Conservation (phyloP, 64 coral and sea anemone genomes). For the Orbicella faveolata region DNA sequence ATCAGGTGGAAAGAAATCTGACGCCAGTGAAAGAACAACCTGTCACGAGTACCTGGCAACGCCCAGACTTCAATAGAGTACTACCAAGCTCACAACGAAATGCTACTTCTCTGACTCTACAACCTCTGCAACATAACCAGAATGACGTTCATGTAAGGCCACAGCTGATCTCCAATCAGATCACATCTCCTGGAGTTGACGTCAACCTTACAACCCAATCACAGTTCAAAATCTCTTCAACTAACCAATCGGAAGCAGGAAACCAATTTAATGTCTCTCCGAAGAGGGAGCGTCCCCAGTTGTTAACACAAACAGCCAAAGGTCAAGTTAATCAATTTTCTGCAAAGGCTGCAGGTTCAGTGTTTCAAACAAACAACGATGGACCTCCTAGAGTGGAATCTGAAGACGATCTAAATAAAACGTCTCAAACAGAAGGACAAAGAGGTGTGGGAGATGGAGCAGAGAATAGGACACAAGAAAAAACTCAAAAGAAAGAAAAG, state of each 20-base stretch:
- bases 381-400: no score
- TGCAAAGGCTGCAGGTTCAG: background rate
- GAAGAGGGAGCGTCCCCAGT: background rate
- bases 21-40: background rate
- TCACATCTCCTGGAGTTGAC: background rate
- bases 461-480: background rate
- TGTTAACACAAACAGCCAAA: background rate
- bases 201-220: background rate
- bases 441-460: background rate
- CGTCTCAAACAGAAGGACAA: background rate
- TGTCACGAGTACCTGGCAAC: background rate
- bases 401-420: background rate
- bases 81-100: background rate
- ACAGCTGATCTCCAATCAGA: background rate
- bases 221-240: background rate
- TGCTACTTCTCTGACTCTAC: background rate
- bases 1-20: background rate
- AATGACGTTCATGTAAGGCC: background rate
- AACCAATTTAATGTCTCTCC: background rate
- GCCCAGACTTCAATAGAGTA: background rate
- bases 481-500: slow-evolving; percentile 4
- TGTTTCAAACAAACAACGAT: background rate
- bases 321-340: background rate
- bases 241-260: background rate
- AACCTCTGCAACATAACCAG: background rate